A percentile compares a stretch with the other conserved stretches of the same genome.
These are phyloP conservation scores for Spodoptera littoralis DNA, from an alignment of 2,888 invertebrate species.

Conservation along the genomic window DNA sequence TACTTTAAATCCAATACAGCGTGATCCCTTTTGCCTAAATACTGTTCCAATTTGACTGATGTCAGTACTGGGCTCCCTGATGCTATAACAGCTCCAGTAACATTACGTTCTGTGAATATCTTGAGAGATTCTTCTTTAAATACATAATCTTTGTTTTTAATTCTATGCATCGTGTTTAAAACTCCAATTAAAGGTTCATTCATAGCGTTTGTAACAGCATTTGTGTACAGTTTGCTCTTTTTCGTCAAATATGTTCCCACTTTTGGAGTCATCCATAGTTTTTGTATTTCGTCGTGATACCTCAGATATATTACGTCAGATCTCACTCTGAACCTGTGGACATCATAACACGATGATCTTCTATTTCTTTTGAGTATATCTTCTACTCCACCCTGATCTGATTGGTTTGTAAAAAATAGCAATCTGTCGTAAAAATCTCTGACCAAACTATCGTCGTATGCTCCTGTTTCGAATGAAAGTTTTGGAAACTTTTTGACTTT, in stretches of 20 bases:
- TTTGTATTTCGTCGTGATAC: constrained; percentile 43
- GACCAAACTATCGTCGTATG: constrained; percentile 16
- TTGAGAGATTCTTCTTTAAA: constrained; percentile 17
- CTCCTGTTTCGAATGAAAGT: constrained; percentile 18
- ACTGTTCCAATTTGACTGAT: constrained; percentile 22
- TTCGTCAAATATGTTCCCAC: constrained; percentile 29
- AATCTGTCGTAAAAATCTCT: constrained; percentile 35
- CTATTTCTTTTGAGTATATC: constrained; percentile 20
- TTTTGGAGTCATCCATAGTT: constrained; percentile 38
- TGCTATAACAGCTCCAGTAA: constrained; percentile 10
- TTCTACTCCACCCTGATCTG: constrained; percentile 31
- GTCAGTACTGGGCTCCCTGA: constrained; percentile 6
- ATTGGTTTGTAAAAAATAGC: constrained; percentile 46
- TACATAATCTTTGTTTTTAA: constrained; percentile 6
- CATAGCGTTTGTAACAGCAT: constrained; percentile 23
- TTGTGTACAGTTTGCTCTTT: constrained; percentile 14
- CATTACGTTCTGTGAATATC: neutral
- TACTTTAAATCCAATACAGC: constrained; percentile 19
- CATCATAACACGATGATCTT: constrained; percentile 6
- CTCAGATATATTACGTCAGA: constrained; percentile 35
- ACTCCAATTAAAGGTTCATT: constrained; percentile 21
- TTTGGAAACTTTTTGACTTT: constrained; percentile 43
- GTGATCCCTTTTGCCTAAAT: constrained; percentile 2
- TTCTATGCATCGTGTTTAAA: constrained; percentile 15
- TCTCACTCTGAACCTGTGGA: constrained; percentile 13